Conservation (phyloP, 2,888 invertebrate species). For the Phengaris alcon region DNA sequence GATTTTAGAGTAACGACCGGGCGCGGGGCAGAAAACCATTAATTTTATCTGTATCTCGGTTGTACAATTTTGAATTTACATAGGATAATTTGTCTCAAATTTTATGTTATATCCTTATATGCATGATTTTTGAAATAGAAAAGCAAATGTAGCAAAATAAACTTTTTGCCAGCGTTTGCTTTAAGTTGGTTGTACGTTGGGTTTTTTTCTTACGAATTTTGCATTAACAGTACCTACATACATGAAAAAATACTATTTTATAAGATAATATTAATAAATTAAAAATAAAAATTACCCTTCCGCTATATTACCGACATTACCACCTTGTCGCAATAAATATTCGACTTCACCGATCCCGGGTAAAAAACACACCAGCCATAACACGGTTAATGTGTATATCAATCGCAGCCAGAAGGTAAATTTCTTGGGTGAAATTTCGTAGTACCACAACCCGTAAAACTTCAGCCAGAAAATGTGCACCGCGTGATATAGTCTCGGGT, state of each 20-base stretch:
- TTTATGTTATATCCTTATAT: neutral
- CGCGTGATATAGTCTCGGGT: conserved; percentile 66
- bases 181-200: no score
- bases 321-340: conserved; percentile 82
- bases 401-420: conserved; percentile 61
- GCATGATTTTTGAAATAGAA: neutral
- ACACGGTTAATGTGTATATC: conserved; percentile 57
- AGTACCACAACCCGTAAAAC: conserved; percentile 75
- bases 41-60: conserved; percentile 22
- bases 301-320: conserved; percentile 81
- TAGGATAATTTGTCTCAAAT: neutral
- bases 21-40: conserved; percentile 1
- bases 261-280: conserved; percentile 22
- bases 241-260: neutral
- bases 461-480: conserved; percentile 75
- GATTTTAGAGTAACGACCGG: neutral
- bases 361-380: conserved; percentile 72
- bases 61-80: conserved; percentile 4
- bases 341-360: conserved; percentile 81
- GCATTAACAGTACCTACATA: neutral
- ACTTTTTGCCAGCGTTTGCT: no score
- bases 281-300: conserved; percentile 57
- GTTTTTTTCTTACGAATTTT: neutral
- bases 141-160: no score
- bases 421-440: conserved; percentile 51